phyloP scores from a whole-genome alignment of 2,113 vertebrate genomes.

The Lamprotornis superbus region DNA sequence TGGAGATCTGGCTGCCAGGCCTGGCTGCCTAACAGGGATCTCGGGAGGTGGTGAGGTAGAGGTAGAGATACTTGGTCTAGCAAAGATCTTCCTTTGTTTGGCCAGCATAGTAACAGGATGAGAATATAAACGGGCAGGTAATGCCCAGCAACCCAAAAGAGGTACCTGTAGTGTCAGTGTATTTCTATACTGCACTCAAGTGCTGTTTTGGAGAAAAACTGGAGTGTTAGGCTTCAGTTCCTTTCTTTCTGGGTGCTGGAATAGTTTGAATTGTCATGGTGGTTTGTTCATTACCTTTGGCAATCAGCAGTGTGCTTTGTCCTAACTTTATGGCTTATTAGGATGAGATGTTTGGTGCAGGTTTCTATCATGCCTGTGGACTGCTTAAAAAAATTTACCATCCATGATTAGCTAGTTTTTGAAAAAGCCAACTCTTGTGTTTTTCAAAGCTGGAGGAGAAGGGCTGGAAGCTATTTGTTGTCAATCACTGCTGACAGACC shows the following conservation, averaged over 20 bases:
- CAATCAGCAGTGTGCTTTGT: background rate
- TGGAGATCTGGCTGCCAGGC: conserved; percentile 6
- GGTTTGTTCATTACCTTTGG: background rate
- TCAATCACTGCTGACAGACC: background rate
- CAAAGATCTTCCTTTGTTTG: background rate
- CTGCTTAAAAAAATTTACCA: background rate
- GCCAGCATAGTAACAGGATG: background rate
- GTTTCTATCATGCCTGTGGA: fast-evolving
- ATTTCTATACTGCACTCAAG: background rate
- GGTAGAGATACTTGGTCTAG: background rate
- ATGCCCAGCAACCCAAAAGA: background rate
- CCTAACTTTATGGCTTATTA: background rate
- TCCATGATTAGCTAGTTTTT: background rate
- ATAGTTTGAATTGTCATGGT: background rate
- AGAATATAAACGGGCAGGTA: background rate
- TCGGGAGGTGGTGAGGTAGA: conserved; percentile 19
- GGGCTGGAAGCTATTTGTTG: background rate
- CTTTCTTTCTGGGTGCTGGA: background rate
- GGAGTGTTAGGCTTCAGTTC: background rate
- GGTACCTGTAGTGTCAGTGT: background rate
- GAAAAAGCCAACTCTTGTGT: background rate
- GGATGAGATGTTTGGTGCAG: background rate
- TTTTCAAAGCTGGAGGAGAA: background rate
- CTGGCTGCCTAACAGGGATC: background rate
- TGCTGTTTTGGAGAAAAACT: background rate